phyloP scores from a whole-genome alignment of 2,888 invertebrate genomes.

The Flabesymbios commensalis region DNA sequence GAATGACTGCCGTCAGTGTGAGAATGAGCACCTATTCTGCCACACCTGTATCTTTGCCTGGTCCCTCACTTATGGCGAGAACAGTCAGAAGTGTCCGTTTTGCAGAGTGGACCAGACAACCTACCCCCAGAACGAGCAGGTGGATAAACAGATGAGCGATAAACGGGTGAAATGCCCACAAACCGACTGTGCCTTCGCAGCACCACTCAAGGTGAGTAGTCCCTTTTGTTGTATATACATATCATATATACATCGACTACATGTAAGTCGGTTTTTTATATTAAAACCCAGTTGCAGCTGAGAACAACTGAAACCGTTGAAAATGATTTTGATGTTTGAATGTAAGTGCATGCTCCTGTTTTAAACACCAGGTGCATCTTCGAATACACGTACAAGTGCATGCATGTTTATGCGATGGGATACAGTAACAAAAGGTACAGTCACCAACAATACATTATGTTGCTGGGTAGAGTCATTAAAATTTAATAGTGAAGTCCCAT shows the following conservation, averaged over 20 bases:
- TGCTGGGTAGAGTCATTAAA: too few relatives aligned
- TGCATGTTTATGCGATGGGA: too few relatives aligned
- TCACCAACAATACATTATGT: too few relatives aligned
- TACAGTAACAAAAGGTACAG: too few relatives aligned
- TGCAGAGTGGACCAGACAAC: constrained; percentile 43
- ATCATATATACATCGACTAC: neutral
- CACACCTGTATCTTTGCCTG: constrained; percentile 55
- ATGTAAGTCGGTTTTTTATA: neutral
- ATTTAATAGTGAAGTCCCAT: too few relatives aligned
- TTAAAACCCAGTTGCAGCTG: too few relatives aligned
- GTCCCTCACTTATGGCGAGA: constrained; percentile 53
- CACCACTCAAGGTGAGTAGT: constrained; percentile 23
- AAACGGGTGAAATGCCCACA: constrained; percentile 50
- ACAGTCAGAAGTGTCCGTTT: constrained; percentile 55
- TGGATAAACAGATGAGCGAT: constrained; percentile 38
- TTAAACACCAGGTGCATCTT: too few relatives aligned
- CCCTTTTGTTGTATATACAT: neutral
- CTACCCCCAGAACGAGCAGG: constrained; percentile 41
- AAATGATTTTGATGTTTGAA: too few relatives aligned
- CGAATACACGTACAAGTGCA: too few relatives aligned
- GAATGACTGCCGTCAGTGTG: constrained; percentile 50
- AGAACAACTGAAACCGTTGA: too few relatives aligned
- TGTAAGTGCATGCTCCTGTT: too few relatives aligned
- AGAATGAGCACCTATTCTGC: constrained; percentile 56
- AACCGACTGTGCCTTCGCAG: constrained; percentile 34